Evolutionary conservation across 2,888 invertebrate species (phyloP), one percentile per base, ranked within the genome.

Genomic region (Andrena fulva): DNA sequence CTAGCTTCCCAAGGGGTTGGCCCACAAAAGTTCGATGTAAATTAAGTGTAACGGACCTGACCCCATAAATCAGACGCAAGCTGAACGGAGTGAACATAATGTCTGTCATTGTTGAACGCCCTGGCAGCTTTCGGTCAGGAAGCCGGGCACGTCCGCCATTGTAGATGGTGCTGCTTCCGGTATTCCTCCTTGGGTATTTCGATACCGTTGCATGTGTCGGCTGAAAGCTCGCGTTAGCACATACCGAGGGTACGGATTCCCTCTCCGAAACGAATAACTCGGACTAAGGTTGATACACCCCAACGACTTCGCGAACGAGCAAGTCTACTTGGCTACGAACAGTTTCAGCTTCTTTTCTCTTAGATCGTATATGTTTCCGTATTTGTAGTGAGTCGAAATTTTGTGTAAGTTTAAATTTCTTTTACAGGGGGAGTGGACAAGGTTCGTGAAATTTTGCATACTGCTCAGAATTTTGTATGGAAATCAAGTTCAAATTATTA

Each of bases 101-200:
- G 60, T 73, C 71, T 77, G 80, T 74, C 84, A 85, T 71, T 50
- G 75, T 2, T 59, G 67, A 69, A 27, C 69, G 54, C 52, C 29
- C 48, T 68, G 33, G 59, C 50, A 70, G 60, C 67, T 71, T 42
- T 50, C 56, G 20, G 24, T 33, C 76, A 31, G 76, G 54, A 60
- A 52, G 50, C 31, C 67, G 69, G 84, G 73, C 73, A 80, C 84
- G 66, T 74, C 69, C 54, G 66, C 67, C 59, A 84, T 84, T 84
- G 76, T 80, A 63, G 52, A 33, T 48, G 62, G 33, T 67, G 66
- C 29, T 27, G 42, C 63, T 77, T 77, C 84, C 84, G 73, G 66
- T 76, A 56, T 80, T 79, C 79, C 42, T 60, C 66, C 29, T 35
- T 33, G 29, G 59, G 54, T 60, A 68, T 69, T 59, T 60, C 77